Evolutionary conservation across 2,888 invertebrate species (phyloP), one percentile per base, ranked within the genome.

Genomic region (Rugalucina vietnamica): DNA sequence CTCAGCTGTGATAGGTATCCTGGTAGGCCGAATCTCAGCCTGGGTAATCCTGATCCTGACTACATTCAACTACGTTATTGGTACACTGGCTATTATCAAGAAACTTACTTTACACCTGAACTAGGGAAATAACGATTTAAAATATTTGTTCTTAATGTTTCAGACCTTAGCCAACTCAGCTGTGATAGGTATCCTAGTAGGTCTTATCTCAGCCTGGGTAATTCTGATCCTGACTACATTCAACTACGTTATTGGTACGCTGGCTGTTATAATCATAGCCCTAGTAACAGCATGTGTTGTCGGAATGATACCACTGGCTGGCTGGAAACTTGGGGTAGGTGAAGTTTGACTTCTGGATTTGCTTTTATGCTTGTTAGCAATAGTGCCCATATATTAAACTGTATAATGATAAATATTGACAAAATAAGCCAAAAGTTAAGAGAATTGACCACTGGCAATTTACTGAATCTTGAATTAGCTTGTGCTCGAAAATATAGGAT

Each of bases 281-380:
- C 87, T 91, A 24, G 92, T 93, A 32, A 93, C 93, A 0, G 87
- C 90, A 0, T 91, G 91, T 78, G 93, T 94, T 24, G 81, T 94
- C 18, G 94, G 92, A 3, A 81, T 93, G 49, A 93, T 94, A 36
- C 93, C 94, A 0, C 65, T 94, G 18, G 90, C 87, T 2, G 94
- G 94, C 0, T 94, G 94, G 94, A 93, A 92, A 83, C 88, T 94
- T 0, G 94, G 94, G 85, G 94, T 94, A 90, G 89, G 92, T 90
- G 29, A 21, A 34, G n/a, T n/a, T n/a, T n/a, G n/a, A n/a, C n/a
- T n/a, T n/a, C n/a, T n/a, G n/a, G n/a, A n/a, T n/a, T n/a, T n/a
- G n/a, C n/a, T n/a, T n/a, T n/a, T n/a, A n/a, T n/a, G n/a, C n/a
- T n/a, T n/a, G n/a, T n/a, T n/a, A n/a, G n/a, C n/a, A n/a, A n/a